These are phyloP conservation scores for Cardinalis cardinalis DNA, from an alignment of 2,113 vertebrate genomes.

Conservation along the genomic window DNA sequence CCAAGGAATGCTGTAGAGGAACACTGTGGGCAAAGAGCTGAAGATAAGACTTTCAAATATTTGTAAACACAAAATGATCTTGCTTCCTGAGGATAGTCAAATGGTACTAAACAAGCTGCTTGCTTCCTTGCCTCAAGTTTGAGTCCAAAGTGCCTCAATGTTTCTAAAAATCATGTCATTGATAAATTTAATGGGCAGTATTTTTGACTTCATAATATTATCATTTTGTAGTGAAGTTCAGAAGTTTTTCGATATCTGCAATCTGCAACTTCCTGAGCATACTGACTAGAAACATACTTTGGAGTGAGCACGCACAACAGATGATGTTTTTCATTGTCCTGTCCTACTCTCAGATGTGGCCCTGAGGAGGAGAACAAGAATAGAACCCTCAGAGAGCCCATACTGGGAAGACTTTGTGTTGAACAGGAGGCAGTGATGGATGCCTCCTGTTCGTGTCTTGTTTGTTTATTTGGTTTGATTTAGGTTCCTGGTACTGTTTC, in stretches of 20 bases:
- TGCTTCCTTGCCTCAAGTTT: neutral
- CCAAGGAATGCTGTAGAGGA: neutral
- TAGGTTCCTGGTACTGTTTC: neutral
- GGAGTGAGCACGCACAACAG: neutral
- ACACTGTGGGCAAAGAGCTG: neutral
- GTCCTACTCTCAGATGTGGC: rapidly evolving
- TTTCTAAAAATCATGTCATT: neutral
- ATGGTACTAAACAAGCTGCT: neutral
- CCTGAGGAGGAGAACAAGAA: neutral
- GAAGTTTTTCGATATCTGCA: neutral
- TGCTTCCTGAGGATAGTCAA: neutral
- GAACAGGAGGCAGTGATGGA: neutral
- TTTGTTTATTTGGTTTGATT: neutral
- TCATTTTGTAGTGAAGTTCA: neutral
- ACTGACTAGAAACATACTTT: neutral
- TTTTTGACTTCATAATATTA: neutral
- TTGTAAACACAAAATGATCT: neutral
- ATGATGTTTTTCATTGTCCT: rapidly evolving
- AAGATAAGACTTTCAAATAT: neutral
- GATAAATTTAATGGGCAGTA: neutral
- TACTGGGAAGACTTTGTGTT: rapidly evolving
- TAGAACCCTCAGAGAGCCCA: neutral
- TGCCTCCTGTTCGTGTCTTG: rapidly evolving
- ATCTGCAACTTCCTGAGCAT: neutral
- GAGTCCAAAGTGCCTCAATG: neutral